Evolutionary conservation across 2,113 vertebrate species (phyloP), one percentile per base, ranked within the genome.

Genomic region (Pyrgilauda ruficollis): DNA sequence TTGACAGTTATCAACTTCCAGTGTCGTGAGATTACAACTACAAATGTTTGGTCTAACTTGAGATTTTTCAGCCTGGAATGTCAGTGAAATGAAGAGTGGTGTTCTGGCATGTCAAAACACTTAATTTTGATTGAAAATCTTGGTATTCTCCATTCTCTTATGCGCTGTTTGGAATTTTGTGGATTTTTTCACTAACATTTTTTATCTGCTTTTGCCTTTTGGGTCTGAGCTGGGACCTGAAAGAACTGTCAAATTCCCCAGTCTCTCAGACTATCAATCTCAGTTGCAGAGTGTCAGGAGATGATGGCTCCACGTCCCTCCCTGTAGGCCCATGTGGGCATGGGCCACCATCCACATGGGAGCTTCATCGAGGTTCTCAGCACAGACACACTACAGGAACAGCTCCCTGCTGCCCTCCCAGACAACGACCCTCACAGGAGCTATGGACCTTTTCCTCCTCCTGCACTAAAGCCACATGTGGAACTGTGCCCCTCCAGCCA

Each of bases 1-100:
- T 88, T 92, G 93, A 96, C 93, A 95, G 95, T 47, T 81, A 37
- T 46, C 92, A 94, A 9, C 93, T 77, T 92, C 76, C 86, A 11
- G 23, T 27, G 2, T 83, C 13, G 0, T 33, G 79, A 86, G 90
- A 80, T 23, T 85, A 63, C 61, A 46, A 7, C 87, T 73, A 22
- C 74, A 76, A 44, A 66, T 62, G 79, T 92, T 96, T 90, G 90
- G 92, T 83, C 90, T 96, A 90, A 85, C 44, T 59, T 21, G 90
- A 94, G 66, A 39, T 91, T 87, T 46, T 75, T 90, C 95, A 95
- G 62, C 87, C 53, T 55, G 50, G 18, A 31, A 73, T 49, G 68
- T 88, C 78, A 91, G 44, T 59, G 87, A 74, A 85, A 55, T 11
- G 76, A 85, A 83, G 72, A 87, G 72, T 11, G 17, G 7, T 13